Base-by-base conservation (phyloP, 2,113 vertebrate genomes). In the Atherinomorus stipes region DNA sequence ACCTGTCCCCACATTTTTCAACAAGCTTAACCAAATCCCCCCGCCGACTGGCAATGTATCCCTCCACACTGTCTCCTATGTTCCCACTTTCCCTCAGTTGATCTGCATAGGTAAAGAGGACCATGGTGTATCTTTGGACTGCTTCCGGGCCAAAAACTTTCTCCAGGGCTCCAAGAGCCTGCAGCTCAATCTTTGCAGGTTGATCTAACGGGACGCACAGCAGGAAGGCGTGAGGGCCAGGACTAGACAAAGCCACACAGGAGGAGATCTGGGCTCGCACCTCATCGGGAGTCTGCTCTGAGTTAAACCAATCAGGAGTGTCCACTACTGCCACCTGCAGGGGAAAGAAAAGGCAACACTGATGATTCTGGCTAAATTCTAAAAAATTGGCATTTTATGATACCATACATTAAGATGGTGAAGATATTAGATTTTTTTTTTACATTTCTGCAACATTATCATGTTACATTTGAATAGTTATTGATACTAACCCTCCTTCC, bases 191-290 rank as follows among this genome's bases (percentile, higher is more conserved):
- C 64, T 83, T 86, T 38, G 90, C 85, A 2, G 93, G 90, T 52
- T 87, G 88, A 80, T 94, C 85, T 19, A 93, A n/a, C 2, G 94
- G 93, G 44, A 94, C 78, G 10, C 94, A 95, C n/a, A 94, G 49
- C 13, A 95, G 89, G 81, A 94, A 94, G 59, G 83, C 88, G 4
- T 95, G 94, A 31, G 93, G 94, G 8, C 94, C 94, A 0, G 94
- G 94, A 54, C 88, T 86, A 44, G 86, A 85, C 74, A 95, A 54
- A 44, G 90, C 74, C 22, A 93, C 69, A 10, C 92, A 94, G 58
- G 90, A 88, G 8, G 91, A 90, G 69, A 94, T 85, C 78, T 94
- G 90, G 44, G 85, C 80, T 44, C 80, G 88, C 50, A 93, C 79
- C 40, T 92, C 90, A 4, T 89, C 90, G 4, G 88, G 88, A 40